Conservation (phyloP, 1,140 invertebrate genomes). For the Oryzaephilus surinamensis region DNA sequence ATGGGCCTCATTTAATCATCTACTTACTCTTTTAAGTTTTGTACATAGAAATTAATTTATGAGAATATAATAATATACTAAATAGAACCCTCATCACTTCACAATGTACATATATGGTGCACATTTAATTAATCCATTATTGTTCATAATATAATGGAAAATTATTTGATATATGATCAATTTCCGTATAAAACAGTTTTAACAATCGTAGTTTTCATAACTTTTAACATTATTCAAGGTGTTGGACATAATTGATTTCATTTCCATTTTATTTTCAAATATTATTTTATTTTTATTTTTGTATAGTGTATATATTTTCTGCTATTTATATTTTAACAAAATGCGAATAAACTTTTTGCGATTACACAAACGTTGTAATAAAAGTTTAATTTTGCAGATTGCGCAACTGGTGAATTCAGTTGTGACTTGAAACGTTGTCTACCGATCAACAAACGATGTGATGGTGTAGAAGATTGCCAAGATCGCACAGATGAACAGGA, state of each 20-base stretch:
- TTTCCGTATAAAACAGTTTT: too few species aligned
- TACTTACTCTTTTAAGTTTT: constrained; percentile 1
- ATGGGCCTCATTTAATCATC: not conserved
- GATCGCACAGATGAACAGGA: constrained; percentile 54
- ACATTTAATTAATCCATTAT: too few species aligned
- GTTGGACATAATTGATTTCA: not conserved
- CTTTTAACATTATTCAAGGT: too few species aligned
- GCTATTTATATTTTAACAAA: not conserved
- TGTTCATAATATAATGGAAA: too few species aligned
- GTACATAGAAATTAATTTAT: not conserved
- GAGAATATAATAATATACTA: not conserved
- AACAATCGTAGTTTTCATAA: too few species aligned
- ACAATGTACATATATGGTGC: too few species aligned
- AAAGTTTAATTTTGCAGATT: constrained; percentile 35
- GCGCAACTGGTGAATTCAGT: constrained; percentile 47
- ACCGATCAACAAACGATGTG: constrained; percentile 45
- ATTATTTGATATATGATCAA: too few species aligned
- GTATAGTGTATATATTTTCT: not conserved
- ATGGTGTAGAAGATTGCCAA: constrained; percentile 55
- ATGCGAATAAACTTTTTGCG: not conserved
- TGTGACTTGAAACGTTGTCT: constrained; percentile 47
- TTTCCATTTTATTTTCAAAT: too few species aligned
- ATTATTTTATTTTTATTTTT: constrained; percentile 1
- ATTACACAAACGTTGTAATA: not conserved
- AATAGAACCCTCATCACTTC: too few species aligned